phyloP scores from a whole-genome alignment of 2,113 vertebrate genomes.

The Camelus bactrianus region DNA sequence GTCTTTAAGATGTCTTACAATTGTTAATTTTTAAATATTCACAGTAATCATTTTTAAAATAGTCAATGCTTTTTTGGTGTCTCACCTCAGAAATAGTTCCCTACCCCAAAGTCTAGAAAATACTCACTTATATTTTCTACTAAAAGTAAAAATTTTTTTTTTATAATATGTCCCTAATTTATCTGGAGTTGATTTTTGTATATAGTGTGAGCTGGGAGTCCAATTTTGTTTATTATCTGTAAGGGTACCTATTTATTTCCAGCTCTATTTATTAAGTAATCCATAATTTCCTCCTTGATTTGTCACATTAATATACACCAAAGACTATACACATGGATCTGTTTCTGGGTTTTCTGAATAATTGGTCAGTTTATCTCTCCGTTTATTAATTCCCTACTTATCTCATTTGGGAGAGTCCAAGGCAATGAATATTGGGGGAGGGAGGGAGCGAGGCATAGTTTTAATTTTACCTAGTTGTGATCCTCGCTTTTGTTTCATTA shows the following conservation, averaged over 20 bases:
- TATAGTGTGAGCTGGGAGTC: not conserved
- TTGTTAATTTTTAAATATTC: conserved; percentile 55
- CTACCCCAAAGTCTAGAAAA: not conserved
- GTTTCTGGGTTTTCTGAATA: not conserved
- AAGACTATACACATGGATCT: not conserved
- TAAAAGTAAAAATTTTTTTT: conserved; percentile 12
- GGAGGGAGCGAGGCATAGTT: not conserved
- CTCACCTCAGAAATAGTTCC: not conserved
- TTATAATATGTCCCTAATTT: not conserved
- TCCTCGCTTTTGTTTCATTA: conserved; percentile 19
- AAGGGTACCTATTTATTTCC: not conserved
- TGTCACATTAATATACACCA: not conserved
- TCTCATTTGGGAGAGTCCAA: not conserved
- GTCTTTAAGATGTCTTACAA: not conserved
- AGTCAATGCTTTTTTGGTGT: not conserved
- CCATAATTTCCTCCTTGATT: not conserved
- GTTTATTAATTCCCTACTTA: not conserved
- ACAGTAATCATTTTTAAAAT: conserved; percentile 8
- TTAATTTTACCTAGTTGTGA: not conserved
- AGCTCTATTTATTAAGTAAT: not conserved
- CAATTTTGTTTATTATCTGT: not conserved
- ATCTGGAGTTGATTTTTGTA: not conserved
- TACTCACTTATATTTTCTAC: conserved; percentile 2
- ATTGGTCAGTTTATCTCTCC: not conserved
- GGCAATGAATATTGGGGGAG: not conserved